A percentile compares a stretch with the other conserved stretches of the same genome.
phyloP scores from a whole-genome alignment of 2,888 invertebrate genomes.

The Cloeon dipterum region DNA sequence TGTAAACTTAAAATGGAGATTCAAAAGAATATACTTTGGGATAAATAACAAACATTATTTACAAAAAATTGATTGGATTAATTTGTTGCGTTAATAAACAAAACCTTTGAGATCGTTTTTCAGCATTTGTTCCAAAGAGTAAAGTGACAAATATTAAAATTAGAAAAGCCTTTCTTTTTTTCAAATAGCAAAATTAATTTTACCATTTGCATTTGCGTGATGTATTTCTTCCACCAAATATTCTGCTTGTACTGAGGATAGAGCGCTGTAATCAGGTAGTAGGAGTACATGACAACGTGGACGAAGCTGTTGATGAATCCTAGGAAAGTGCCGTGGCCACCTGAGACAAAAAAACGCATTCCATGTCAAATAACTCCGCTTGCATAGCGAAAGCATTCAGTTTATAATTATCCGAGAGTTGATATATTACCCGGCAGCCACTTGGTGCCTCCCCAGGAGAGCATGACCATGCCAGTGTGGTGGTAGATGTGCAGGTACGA shows the following conservation, averaged over 20 bases:
- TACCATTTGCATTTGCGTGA: conserved; percentile 64
- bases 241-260: conserved; percentile 24
- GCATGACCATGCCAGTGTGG: conserved; percentile 55
- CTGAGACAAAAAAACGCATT: conserved; percentile 19
- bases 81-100: too few relatives aligned
- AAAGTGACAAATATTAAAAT: neutral
- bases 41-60: too few relatives aligned
- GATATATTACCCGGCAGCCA: conserved; percentile 16
- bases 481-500: conserved; percentile 72
- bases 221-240: conserved; percentile 64
- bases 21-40: too few relatives aligned
- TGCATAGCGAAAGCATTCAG: neutral
- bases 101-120: neutral
- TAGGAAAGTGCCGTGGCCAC: conserved; percentile 39
- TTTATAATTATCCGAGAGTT: neutral
- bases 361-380: neutral
- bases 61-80: too few relatives aligned
- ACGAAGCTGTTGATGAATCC: conserved; percentile 49
- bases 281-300: conserved; percentile 59
- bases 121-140: neutral
- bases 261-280: conserved; percentile 46
- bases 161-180: too few relatives aligned
- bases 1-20: too few relatives aligned
- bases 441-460: conserved; percentile 29
- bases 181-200: too few relatives aligned